Evolutionary conservation across 2,113 vertebrate species (phyloP), one percentile per base, ranked within the genome.

Genomic region (Capreolus pygargus): DNA sequence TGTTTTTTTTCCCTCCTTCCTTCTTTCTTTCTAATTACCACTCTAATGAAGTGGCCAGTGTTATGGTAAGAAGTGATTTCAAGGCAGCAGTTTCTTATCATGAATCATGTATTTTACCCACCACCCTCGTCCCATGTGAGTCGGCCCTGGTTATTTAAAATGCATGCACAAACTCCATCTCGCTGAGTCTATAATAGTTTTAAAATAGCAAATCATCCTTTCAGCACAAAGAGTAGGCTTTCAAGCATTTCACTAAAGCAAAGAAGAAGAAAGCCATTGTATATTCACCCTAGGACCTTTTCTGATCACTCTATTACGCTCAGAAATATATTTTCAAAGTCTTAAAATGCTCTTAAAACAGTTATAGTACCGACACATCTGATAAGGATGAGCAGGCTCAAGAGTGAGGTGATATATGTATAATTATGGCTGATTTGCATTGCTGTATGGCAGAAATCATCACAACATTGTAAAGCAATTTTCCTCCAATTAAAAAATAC

Each of bases 11-110:
- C 47, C 47, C 36, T 9, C 50, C 33, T 25, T 15, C 33, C 21
- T 83, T 82, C 33, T 19, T 52, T 81, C 19, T 52, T 91, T 95
- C 97, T 97, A 97, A 98, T 98, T 98, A 97, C 93, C 84, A 93
- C 86, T 87, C 61, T 98, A 98, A 98, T 98, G 96, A 97, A 97
- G 97, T 95, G 84, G 95, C 96, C 96, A 89, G 83, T 92, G 87
- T 97, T 97, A 93, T 43, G 67, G 78, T 95, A 95, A 96, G 39
- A 95, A 98, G 58, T 52, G 47, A 95, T 98, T 97, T 97, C 94
- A 86, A 97, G 93, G 78, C 96, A 98, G 91, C 61, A 96, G 58
- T 97, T 97, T 86, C 89, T 92, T 95, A 58, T 27, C 89, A 1
- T 52, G 60, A 96, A 79, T 97, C 88, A 61, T 84, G 64, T 52